These are phyloP conservation scores for Platerodrilus igneus DNA, from an alignment of 2,888 invertebrate genomes.

Conservation along the genomic window DNA sequence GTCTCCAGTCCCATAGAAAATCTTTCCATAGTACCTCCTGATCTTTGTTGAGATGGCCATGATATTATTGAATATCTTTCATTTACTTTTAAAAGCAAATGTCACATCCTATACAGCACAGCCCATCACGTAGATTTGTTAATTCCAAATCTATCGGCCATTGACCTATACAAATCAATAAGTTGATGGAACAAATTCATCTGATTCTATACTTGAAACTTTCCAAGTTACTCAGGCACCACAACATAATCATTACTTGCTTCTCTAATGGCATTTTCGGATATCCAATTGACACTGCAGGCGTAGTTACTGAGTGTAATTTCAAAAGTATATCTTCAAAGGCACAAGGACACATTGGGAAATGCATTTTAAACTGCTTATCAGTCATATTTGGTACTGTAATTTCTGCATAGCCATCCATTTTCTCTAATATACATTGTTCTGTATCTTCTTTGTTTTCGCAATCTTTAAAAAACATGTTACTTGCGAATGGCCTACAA, in stretches of 20 bases:
- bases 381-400: not conserved
- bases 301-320: not conserved
- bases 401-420: not conserved
- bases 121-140: too few relatives aligned
- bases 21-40: too few relatives aligned
- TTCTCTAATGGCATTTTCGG: not conserved
- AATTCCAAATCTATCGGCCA: too few relatives aligned
- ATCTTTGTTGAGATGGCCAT: too few relatives aligned
- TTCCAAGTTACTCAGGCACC: not conserved
- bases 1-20: too few relatives aligned
- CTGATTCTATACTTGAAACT: not conserved
- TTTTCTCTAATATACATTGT: not conserved
- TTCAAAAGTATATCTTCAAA: not conserved
- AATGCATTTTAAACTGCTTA: not conserved
- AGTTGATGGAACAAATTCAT: too few relatives aligned
- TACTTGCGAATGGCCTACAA: too few relatives aligned
- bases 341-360: not conserved
- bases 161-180: too few relatives aligned
- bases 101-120: too few relatives aligned
- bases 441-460: not conserved
- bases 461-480: too few relatives aligned
- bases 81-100: too few relatives aligned
- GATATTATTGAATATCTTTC: too few relatives aligned
- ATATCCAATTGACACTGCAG: not conserved
- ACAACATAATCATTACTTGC: conserved; percentile 1